Conservation (phyloP, 2,888 invertebrate genomes). For the Rhagonycha fulva region DNA sequence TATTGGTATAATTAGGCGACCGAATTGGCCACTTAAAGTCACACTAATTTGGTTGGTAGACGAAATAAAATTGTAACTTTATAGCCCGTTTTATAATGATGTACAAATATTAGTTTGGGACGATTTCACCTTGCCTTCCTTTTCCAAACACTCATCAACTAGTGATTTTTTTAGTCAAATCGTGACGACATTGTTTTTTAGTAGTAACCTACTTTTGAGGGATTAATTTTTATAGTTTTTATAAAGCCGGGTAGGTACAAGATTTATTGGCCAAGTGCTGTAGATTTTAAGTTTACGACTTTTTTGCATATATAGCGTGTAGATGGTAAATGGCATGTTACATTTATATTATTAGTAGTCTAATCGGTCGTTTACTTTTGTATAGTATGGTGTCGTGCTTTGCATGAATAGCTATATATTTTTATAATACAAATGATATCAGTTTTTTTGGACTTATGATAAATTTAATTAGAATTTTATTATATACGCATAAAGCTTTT, state of each 20-base stretch:
- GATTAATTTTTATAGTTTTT: neutral
- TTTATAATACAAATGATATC: constrained; percentile 5
- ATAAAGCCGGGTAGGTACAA: neutral
- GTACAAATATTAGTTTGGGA: neutral
- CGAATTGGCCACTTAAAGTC: neutral
- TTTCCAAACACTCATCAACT: neutral
- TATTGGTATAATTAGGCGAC: neutral
- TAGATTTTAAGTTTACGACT: constrained; percentile 10
- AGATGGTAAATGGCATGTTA: constrained; percentile 9
- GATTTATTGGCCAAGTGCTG: constrained; percentile 6
- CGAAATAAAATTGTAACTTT: neutral
- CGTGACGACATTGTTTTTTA: neutral
- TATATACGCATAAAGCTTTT: neutral
- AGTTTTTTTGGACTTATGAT: constrained; percentile 1
- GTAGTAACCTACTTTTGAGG: neutral
- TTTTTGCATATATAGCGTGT: constrained; percentile 13
- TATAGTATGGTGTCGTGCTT: constrained; percentile 2
- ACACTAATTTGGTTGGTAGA: neutral
- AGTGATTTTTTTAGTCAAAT: neutral
- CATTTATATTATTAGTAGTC: constrained; percentile 14
- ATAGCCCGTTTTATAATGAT: neutral
- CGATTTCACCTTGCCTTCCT: neutral
- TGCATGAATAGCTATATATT: constrained; percentile 7
- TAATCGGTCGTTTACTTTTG: constrained; percentile 17
- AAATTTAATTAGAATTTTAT: constrained; percentile 7